Evolutionary conservation across 2,888 invertebrate genomes (phyloP).

Genomic region (Troglohyphantes excavatus): DNA sequence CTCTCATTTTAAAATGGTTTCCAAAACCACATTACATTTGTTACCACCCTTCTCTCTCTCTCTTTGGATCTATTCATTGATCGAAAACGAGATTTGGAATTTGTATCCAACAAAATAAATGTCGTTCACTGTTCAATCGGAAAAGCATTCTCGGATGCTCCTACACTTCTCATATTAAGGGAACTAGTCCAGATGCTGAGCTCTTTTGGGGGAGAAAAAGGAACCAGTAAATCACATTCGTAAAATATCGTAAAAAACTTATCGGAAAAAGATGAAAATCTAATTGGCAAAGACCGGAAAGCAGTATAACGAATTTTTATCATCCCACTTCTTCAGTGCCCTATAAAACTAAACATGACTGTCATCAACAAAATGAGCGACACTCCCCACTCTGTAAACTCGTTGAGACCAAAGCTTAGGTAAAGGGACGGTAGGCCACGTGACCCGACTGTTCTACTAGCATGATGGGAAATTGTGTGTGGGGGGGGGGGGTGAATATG

Average conservation of each 20-base stretch:
- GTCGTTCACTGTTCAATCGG: conserved; percentile 14
- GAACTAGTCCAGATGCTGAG: conserved; percentile 31
- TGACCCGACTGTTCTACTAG: conserved; percentile 63
- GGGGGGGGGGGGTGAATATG: conserved; percentile 60
- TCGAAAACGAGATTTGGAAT: conserved; percentile 32
- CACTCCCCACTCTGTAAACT: conserved; percentile 43
- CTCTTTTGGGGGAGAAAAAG: conserved; percentile 32
- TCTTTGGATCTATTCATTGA: conserved; percentile 24
- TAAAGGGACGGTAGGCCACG: conserved; percentile 60
- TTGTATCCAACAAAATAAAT: conserved; percentile 20
- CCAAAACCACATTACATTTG: conserved; percentile 20
- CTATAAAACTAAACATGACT: conserved; percentile 61
- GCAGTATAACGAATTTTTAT: conserved; percentile 64
- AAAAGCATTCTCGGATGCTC: conserved; percentile 3
- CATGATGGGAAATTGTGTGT: conserved; percentile 21
- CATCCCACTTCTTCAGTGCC: conserved; percentile 64
- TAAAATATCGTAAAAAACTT: conserved; percentile 56
- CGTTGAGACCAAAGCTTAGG: conserved; percentile 36
- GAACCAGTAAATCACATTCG: conserved; percentile 58
- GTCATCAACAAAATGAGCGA: conserved; percentile 38
- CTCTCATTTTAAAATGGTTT: too few species aligned
- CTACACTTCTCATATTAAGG: conserved; percentile 33
- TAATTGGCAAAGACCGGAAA: conserved; percentile 68
- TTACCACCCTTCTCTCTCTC: background rate
- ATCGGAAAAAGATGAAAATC: conserved; percentile 69